Evolutionary conservation across 92 coral and sea anemone genomes (phyloP), one percentile per base, ranked within the genome.

Genomic region (Zoanthus solanderi): DNA sequence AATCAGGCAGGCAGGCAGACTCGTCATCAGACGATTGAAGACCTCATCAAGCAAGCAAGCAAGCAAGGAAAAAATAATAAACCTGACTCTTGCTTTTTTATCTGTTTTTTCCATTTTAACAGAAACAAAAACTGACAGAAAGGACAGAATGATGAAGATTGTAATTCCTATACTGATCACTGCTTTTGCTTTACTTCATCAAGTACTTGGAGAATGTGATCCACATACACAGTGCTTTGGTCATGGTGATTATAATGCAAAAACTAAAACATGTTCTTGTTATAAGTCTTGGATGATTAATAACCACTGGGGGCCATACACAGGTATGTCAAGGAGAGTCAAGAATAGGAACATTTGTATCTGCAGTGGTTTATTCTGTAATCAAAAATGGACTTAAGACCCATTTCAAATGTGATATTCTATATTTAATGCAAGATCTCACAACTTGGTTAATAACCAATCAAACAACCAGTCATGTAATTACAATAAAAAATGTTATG

Each of bases 201-300:
- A 65, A 29, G 83, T 85, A 18, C 14, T 31, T 75, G 92, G 92
- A 9, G 87, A 67, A 18, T 95, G 98, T 37, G 87, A 85, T 11
- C 83, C 96, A 1, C 91, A 91, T 76, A 95, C 98, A 5, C 93
- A 87, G 80, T 95, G 98, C 78, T 95, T 87, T 84, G 98, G 98
- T 6, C 94, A 95, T 56, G 98, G 98, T 15, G 71, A 88, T 57
- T 95, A 90, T 86, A 54, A 87, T 72, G 34, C 89, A 7, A 34
- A 87, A 28, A 58, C 94, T 8, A 84, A 95, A 75, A 93, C 92
- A 14, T 95, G 98, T 56, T 16, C 76, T 0, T 95, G 98, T 68
- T 63, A 71, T 85, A 11, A 85, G 0, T 65, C 61, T 29, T 78
- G 34, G 71, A 83, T 73, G 18, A 50, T 72, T 18, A 74, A 75